Conservation (phyloP, 2,888 invertebrate genomes). For the Ophioninae sp. region DNA sequence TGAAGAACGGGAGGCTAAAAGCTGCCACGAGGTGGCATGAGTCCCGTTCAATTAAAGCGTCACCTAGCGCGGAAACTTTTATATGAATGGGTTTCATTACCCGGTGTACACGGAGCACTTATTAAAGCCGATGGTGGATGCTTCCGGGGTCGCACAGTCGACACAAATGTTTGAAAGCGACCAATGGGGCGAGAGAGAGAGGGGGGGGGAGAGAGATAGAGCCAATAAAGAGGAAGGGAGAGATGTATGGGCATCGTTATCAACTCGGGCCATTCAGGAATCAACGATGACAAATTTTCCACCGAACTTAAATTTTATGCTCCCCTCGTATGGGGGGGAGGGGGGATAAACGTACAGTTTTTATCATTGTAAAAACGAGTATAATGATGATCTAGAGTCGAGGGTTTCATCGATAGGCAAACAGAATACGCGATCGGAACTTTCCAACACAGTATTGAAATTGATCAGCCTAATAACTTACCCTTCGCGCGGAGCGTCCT, state of each 20-base stretch:
- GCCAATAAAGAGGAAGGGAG: background rate
- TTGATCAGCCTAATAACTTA: constrained; percentile 39
- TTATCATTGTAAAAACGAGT: background rate
- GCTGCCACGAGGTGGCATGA: constrained; percentile 60
- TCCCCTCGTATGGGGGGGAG: no score
- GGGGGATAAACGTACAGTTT: no score
- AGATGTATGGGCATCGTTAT: constrained; percentile 71
- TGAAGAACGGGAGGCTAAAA: constrained; percentile 47
- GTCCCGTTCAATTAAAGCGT: constrained; percentile 77
- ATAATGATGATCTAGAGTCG: constrained; percentile 14
- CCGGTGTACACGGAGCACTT: constrained; percentile 71
- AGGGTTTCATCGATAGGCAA: background rate
- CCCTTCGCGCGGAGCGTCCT: constrained; percentile 41
- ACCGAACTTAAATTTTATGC: constrained; percentile 40
- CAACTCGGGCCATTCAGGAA: constrained; percentile 63
- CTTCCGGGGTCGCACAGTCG: constrained; percentile 44
- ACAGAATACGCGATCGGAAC: no score
- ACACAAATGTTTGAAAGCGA: constrained; percentile 53
- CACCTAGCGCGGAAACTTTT: constrained; percentile 76
- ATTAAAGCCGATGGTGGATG: constrained; percentile 72
- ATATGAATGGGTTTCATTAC: constrained; percentile 80
- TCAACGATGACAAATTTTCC: constrained; percentile 54
- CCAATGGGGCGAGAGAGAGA: background rate
- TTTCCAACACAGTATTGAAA: background rate
- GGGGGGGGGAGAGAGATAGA: constrained; percentile 1